Evolutionary conservation across 2,888 invertebrate genomes (phyloP), one percentile per base, ranked within the genome.

Genomic region (Eurytoma adleriae): DNA sequence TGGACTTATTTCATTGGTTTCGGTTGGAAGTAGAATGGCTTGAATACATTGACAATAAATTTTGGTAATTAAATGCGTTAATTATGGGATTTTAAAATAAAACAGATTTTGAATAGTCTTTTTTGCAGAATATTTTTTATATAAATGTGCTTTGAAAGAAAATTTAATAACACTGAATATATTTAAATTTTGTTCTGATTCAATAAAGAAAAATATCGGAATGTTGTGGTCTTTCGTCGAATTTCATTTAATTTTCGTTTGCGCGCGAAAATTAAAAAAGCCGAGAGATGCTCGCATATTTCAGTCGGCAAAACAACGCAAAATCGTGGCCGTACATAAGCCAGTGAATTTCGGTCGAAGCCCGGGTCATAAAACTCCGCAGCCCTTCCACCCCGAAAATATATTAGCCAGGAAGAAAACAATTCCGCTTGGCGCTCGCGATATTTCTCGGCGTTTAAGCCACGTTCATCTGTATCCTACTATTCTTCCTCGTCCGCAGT

Each of bases 391-490:
- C 48, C 12, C 56, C 16, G 57, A n/a, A 27, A 61, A 80, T 80
- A 72, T 77, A 72, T 80, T 62, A 56, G 62, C 68, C 61, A 12
- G 57, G 76, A 68, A 80, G 80, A 68, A 76, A 77, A 80, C 80
- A 80, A 72, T 80, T 76, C 76, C 56, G 70, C 57, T 68, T 50
- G 72, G 54, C 24, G 62, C 66, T 50, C 40, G 72, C 76, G 48
- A 80, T 77, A 77, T 80, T 72, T 80, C 76, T 76, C 72, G 48
- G n/a, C 24, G 56, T 64, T 24, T 68, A 59, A 40, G 66, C 62
- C 77, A 56, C 68, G n/a, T n/a, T 30, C 30, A 40, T 40, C 40
- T 40, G 40, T 5, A 40, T 40, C 40, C 40, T 40, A 40, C 40
- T 40, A 7, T 40, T 62, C 62, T 30, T 62, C 30, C 62, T 62